A percentile compares a stretch with the other conserved stretches of the same genome.
Evolutionary conservation across 2,113 vertebrate species (phyloP).

Genomic region (Empidonax traillii): DNA sequence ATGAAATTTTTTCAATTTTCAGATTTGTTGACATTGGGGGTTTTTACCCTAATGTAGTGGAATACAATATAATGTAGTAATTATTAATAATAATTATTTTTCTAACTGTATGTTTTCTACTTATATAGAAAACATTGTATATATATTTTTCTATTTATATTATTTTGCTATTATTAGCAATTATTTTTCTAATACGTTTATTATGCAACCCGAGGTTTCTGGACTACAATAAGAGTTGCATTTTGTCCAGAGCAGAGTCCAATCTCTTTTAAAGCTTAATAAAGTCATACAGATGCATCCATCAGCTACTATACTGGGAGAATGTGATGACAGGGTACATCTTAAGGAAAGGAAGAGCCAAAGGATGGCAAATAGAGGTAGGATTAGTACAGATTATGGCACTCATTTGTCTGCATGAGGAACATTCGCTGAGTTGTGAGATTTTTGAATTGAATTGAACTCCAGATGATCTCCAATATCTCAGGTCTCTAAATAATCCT

Average conservation of each 20-base stretch:
- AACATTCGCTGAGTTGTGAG: background rate
- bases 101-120: background rate
- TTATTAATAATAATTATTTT: background rate
- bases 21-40: background rate
- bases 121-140: too few relatives aligned
- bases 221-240: background rate
- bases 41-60: background rate
- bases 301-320: background rate
- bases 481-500: background rate
- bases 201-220: background rate
- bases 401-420: background rate
- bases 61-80: background rate
- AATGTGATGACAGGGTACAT: background rate
- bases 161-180: background rate
- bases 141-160: too few relatives aligned
- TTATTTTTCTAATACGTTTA: background rate
- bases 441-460: conserved; percentile 21
- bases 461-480: background rate
- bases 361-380: background rate
- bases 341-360: background rate
- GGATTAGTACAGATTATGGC: background rate
- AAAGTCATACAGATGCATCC: background rate
- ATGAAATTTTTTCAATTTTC: background rate
- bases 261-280: background rate
- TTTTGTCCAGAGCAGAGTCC: background rate